Base-by-base conservation (phyloP, 1,140 invertebrate genomes). In the Glomeris maerens region DNA sequence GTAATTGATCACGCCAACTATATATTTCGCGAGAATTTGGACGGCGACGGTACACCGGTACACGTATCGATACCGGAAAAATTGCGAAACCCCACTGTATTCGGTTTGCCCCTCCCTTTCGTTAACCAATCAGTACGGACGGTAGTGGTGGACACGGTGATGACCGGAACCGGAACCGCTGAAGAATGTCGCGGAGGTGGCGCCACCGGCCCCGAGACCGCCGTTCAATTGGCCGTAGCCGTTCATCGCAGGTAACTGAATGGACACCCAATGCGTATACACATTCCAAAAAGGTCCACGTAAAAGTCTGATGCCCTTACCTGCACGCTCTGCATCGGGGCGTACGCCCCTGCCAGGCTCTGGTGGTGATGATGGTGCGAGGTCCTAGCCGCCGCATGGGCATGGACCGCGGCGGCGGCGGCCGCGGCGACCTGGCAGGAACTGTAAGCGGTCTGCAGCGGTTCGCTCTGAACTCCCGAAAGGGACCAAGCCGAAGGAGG, bases 201-300 rank as follows among this genome's bases (percentile, higher is more conserved):
- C 20, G 5, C 22, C 17, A 23, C 36, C 38, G 10, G 20, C 44
- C 2, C 53, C 48, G 0, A 65, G 60, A 5, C 63, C 58, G 26
- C 64, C 17, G 31, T 26, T 60, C 49, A 71, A 54, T 55, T 72
- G 69, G 26, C 68, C 61, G 50, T 72, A 72, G 3, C 68, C 62
- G 47, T 71, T 72, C 65, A 72, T 69, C 4, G 67, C 54, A 14
- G 68, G 63, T 44, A 70, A 67, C 54, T 68, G 68, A 63, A 71
- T n/a, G n/a, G n/a, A n/a, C n/a, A n/a, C n/a, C n/a, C n/a, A n/a
- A 65, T 3, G 67, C 62, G 49, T 71, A 69, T 50, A 71, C 63
- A 3, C 67, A 63, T 48, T 70, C n/a, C n/a, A n/a, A n/a, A n/a
- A n/a, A n/a, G n/a, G n/a, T n/a, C n/a, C n/a, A n/a, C n/a, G n/a